Base-by-base conservation (phyloP, 2,113 vertebrate species). In the Anser brachyrhynchus region DNA sequence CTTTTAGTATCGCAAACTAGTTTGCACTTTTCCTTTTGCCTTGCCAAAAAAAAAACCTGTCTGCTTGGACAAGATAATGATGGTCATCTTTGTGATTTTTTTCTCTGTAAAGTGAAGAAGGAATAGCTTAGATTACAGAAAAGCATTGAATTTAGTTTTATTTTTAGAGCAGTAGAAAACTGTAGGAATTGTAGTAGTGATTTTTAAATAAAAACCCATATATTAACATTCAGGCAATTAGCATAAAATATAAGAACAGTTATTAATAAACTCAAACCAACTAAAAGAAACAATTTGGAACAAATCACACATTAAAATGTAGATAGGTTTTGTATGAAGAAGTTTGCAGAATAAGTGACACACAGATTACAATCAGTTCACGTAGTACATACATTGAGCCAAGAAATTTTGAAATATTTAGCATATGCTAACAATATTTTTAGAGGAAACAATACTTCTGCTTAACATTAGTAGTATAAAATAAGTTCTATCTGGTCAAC, bases 401-500 rank as follows among this genome's bases (percentile, higher is more conserved):
- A 66, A 65, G 59, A 61, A 19, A 65, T 87, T 96, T 93, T 59
- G 43, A 65, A 94, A 72, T 49, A 41, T 85, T 76, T 70, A 89
- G 25, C 13, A 62, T 81, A 54, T 17, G 58, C 7, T 51, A 51
- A 51, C 19, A 54, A 52, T 76, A 88, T 61, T 95, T 96, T 70
- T 57, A 70, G 22, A 21, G 41, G 28, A 77, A 62, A 79, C 2
- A 1, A 54, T 91, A 69, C 49, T 95, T 71, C 59, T 66, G 73
- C 70, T 65, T 90, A 71, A 19, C 20, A 66, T 61, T 57, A 96
- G 31, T 51, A 89, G 33, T 59, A 80, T 70, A 37, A 70, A 88
- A 66, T 31, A 93, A 16, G 51, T 18, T 92, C 89, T 64, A 58
- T 49, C 26, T 52, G 59, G 54, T 87, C 91, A 96, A 96, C 31